Conservation (phyloP, 2,888 invertebrate species). For the Homarus gammarus region DNA sequence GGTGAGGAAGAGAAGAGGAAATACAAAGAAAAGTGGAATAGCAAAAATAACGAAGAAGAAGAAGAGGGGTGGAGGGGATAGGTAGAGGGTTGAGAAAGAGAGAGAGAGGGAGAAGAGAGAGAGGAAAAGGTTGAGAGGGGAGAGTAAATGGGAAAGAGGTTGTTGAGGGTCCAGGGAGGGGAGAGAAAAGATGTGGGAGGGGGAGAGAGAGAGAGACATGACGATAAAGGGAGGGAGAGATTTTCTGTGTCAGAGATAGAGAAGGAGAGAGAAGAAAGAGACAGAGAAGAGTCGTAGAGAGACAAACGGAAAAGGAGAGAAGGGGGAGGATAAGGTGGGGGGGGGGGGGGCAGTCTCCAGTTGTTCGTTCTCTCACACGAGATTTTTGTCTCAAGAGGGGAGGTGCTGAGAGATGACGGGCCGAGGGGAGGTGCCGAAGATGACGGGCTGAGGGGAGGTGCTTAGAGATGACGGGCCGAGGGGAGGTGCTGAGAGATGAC, state of each 20-base stretch:
- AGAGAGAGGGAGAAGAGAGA: background rate
- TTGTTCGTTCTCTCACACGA: constrained; percentile 32
- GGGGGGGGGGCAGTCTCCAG: background rate
- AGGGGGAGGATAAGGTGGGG: background rate
- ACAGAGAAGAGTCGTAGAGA: background rate
- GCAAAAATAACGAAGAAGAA: too few relatives aligned
- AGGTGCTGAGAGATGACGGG: background rate
- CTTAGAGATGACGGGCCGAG: background rate
- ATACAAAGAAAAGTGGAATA: too few relatives aligned
- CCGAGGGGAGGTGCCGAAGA: background rate
- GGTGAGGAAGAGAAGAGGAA: background rate
- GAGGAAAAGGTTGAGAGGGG: background rate
- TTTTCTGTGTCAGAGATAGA: constrained; percentile 16
- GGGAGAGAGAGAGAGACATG: constrained; percentile 8
- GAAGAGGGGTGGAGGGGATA: background rate
- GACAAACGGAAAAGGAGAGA: background rate
- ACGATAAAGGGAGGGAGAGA: constrained; percentile 8
- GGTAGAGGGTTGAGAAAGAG: too few relatives aligned
- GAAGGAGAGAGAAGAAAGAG: background rate
- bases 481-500: background rate
- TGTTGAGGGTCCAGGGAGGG: background rate
- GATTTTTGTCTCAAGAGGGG: constrained; percentile 32
- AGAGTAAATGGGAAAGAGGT: background rate
- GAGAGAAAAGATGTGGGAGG: background rate
- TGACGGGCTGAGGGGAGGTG: background rate